Conservation (phyloP, 2,113 vertebrate species). For the Charina bottae region DNA sequence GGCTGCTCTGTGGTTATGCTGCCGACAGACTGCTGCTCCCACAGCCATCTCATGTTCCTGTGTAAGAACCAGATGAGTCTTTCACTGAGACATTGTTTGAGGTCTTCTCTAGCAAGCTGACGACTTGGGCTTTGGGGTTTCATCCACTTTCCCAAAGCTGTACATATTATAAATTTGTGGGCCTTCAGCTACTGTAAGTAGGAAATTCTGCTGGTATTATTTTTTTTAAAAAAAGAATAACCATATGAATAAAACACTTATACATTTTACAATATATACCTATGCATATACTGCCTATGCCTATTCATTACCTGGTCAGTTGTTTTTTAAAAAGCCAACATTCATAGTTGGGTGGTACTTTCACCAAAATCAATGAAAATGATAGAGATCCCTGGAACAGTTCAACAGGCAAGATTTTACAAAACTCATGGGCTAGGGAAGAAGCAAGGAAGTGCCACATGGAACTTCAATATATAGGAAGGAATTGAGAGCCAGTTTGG, state of each 20-base stretch:
- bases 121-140: neutral
- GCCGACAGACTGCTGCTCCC: neutral
- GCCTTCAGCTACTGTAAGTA: neutral
- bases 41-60: neutral
- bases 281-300: neutral
- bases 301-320: neutral
- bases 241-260: neutral
- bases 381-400: neutral
- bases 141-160: neutral
- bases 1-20: neutral
- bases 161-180: neutral
- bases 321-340: neutral
- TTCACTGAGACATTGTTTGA: neutral
- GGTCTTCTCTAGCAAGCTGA: neutral
- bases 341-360: neutral
- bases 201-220: neutral
- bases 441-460: neutral
- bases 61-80: neutral
- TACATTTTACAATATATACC: neutral
- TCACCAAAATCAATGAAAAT: neutral
- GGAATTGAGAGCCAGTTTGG: neutral
- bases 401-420: neutral
- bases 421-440: neutral
- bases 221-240: neutral
- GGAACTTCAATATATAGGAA: neutral